A percentile compares a stretch with the other conserved stretches of the same genome.
phyloP scores from a whole-genome alignment of 2,888 invertebrate genomes.

The Caenorhabditis imperialis region DNA sequence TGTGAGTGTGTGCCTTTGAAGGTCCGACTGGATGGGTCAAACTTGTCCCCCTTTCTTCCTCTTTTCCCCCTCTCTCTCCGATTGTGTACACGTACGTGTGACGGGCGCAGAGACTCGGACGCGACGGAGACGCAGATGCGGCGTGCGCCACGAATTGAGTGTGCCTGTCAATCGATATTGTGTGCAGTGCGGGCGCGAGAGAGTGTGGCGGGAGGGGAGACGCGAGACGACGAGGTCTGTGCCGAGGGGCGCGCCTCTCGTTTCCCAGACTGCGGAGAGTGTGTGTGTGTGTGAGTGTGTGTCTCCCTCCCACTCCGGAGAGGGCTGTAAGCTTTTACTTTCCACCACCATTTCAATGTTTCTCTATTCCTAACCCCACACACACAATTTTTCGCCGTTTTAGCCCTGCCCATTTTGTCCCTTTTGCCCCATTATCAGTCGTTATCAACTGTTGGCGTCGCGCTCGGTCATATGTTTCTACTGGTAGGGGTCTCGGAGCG shows the following conservation, averaged over 20 bases:
- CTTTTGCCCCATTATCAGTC: background rate
- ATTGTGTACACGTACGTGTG: background rate
- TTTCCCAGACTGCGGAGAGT: background rate
- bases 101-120: background rate
- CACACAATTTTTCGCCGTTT: background rate
- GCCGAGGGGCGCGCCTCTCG: too few species aligned
- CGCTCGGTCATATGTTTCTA: background rate
- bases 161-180: conserved; percentile 6
- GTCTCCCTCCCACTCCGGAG: too few species aligned
- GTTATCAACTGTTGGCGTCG: background rate
- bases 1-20: background rate
- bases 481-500: too few species aligned
- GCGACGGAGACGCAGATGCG: background rate
- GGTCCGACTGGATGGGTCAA: background rate
- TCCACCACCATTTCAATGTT: background rate
- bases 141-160: background rate
- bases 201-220: background rate
- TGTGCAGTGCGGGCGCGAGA: background rate
- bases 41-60: background rate
- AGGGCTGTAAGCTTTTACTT: background rate
- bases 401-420: background rate
- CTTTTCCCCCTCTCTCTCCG: background rate
- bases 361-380: conserved; percentile 2
- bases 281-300: background rate
- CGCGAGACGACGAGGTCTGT: background rate